These are phyloP conservation scores for Xerus rutilus DNA, from an alignment of 2,797 vertebrate genomes.

Conservation along the genomic window DNA sequence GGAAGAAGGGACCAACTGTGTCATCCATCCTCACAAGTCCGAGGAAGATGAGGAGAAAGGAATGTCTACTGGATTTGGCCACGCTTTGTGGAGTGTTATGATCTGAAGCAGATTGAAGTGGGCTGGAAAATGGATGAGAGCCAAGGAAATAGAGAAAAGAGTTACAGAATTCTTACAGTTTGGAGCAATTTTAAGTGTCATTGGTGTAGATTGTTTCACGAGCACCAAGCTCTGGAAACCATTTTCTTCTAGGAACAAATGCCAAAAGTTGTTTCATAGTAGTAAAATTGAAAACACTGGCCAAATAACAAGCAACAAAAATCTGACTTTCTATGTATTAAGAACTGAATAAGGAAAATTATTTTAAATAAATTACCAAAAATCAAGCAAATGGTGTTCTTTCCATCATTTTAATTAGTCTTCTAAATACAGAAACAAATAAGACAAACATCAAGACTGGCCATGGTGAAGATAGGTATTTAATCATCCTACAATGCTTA, in stretches of 20 bases:
- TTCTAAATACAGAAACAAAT: neutral
- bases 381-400: neutral
- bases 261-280: neutral
- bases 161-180: neutral
- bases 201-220: neutral
- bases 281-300: neutral
- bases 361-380: constrained; percentile 35
- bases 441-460: neutral
- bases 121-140: neutral
- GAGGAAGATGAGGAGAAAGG: neutral
- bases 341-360: neutral
- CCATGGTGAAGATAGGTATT: neutral
- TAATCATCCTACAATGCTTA: neutral
- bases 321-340: neutral
- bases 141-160: neutral
- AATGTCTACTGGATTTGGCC: neutral
- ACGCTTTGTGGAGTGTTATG: neutral
- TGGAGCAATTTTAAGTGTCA: neutral
- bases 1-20: neutral
- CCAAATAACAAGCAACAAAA: neutral
- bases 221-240: neutral
- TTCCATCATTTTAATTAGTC: neutral
- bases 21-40: neutral
- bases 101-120: neutral
- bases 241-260: neutral